Evolutionary conservation across 1,140 invertebrate species (phyloP), one percentile per base, ranked within the genome.

Genomic region (Aricia agestis): DNA sequence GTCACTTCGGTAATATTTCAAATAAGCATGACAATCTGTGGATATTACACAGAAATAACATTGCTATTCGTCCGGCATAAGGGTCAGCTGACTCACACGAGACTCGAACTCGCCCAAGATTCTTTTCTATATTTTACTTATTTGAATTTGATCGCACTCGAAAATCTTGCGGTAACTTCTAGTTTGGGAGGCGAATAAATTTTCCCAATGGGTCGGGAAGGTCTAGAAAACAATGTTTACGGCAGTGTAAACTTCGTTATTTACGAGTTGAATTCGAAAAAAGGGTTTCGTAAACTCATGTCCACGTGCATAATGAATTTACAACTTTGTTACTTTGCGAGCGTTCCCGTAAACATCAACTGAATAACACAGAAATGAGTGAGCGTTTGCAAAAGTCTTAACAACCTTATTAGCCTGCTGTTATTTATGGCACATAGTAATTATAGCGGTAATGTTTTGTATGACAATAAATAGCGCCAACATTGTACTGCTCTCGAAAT

Each of bases 71-170:
- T 11, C 10, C 59, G 17, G 59, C 59, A 19, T 36, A 36, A 36
- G 36, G 36, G 36, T 36, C 36, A 36, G 36, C 36, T 36, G 36
- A 36, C 36, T 25, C 18, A 31, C 3, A 63, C 18, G 18, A 63
- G n/a, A 25, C 19, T 11, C 7, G 19, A 63, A 63, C 10, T 25
- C 59, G 59, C 59, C 18, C n/a, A 52, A 17, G 59, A 63, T 63
- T 19, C 17, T 5, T 25, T 63, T 18, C 59, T 19, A 63, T 19
- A 63, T 63, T 25, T 63, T 63, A 63, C 18, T 59, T 18, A 63
- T 63, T 63, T 63, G 59, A 63, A 63, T 63, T 63, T 63, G 59
- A 63, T 63, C 59, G 19, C 59, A 63, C 59, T 63, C 18, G 19
- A 63, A 63, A 25, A 63, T 63, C 59, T 63, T 63, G 59, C 19